Conservation (phyloP, 2,113 vertebrate genomes). For the Sorex fumeus region DNA sequence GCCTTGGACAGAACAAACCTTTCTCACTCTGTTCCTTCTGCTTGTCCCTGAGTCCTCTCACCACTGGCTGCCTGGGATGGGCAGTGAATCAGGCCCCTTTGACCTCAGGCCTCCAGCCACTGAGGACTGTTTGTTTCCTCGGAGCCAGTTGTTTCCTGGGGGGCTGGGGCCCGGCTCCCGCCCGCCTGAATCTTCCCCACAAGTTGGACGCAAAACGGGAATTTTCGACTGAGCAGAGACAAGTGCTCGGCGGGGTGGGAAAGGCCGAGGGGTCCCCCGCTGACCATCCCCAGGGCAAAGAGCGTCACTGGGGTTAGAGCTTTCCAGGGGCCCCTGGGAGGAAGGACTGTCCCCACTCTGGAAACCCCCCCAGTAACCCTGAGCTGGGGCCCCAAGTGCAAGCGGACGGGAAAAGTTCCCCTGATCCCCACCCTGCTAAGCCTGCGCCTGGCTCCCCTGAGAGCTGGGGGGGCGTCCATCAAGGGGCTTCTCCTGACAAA, state of each 20-base stretch:
- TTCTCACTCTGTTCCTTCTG: not conserved
- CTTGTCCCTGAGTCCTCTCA: not conserved
- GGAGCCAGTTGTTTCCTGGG: not conserved
- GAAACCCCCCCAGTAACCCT: constrained; percentile 67
- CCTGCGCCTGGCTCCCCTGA: constrained; percentile 14
- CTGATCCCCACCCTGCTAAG: not conserved
- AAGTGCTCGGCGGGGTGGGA: not conserved
- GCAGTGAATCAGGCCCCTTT: not conserved
- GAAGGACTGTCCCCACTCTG: constrained; percentile 70
- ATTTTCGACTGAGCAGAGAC: not conserved
- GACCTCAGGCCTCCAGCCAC: not conserved
- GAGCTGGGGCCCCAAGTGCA: constrained; percentile 26
- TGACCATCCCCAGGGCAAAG: not conserved
- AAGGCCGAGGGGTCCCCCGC: not conserved
- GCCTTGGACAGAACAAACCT: not conserved
- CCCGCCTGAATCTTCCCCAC: not conserved
- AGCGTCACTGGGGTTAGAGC: not conserved
- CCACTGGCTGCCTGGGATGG: no score
- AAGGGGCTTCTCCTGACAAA: no score
- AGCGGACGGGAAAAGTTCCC: constrained; percentile 63
- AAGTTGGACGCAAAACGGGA: not conserved
- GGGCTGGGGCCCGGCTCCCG: not conserved
- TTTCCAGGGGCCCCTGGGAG: constrained; percentile 59
- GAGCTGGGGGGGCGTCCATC: no score
- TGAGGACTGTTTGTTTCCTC: not conserved